Evolutionary conservation across 2,113 vertebrate genomes (phyloP), one percentile per base, ranked within the genome.

Genomic region (Centropus bengalensis): DNA sequence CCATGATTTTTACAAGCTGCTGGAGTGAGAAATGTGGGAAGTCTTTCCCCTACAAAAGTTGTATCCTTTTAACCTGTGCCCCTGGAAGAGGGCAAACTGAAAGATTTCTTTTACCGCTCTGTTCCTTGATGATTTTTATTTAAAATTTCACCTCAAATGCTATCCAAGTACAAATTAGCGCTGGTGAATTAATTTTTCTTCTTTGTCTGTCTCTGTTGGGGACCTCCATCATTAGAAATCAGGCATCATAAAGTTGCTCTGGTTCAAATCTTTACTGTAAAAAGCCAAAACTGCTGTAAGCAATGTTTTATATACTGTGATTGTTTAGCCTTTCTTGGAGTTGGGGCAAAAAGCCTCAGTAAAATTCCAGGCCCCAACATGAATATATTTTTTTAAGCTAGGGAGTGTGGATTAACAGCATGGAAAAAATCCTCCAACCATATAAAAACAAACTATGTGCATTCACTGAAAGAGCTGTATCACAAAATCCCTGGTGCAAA

Each of bases 1-100:
- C 23, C 66, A 82, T 75, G 56, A 33, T 79, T 92, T 97, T 94
- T 91, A 94, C 84, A 87, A 85, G 84, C 67, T 94, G 86, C 75
- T 91, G 62, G n/a, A 89, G 66, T 82, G 86, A 92, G 66, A 97
- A 96, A 89, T 70, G n/a, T 86, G 70, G 90, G 47, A 96, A 94
- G 42, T 87, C 62, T 89, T 95, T 96, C 64, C 62, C 80, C 63
- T 88, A 63, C 47, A 91, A 59, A 67, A 84, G 78, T 80, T 45
- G 21, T 91, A 95, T 87, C 84, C 66, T 89, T 96, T 81, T 75
- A 91, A 81, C 42, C 69, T 6, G 2, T 47, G 40, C 20, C 49
- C 8, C 21, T 92, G 63, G 32, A 95, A 93, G 51, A 92, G 26
- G 38, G 36, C 45, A 82, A 88, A 87, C 81, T 66, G 67, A 79